Conservation (phyloP, 2,113 vertebrate genomes). For the Cryptoleucopteryx plumbea region DNA sequence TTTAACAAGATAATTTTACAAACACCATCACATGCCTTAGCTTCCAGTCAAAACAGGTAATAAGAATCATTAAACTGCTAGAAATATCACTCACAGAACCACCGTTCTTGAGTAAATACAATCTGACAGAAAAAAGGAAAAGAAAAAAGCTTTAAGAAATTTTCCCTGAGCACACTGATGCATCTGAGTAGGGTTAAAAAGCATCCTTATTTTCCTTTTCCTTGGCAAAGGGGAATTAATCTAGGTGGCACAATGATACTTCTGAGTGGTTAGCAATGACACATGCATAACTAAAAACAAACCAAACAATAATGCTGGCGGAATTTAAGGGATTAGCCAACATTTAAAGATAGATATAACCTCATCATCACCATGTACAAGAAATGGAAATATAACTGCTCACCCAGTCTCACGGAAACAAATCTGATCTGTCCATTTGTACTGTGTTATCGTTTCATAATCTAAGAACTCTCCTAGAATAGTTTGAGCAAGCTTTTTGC, state of each 20-base stretch:
- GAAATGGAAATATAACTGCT: neutral
- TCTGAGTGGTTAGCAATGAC: neutral
- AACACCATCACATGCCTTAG: neutral
- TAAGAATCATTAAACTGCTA: neutral
- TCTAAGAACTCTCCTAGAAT: neutral
- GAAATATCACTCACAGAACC: neutral
- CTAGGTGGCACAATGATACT: neutral
- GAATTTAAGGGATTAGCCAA: neutral
- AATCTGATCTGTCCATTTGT: neutral
- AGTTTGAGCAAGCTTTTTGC: neutral
- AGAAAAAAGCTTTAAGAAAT: neutral
- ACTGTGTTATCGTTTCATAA: neutral
- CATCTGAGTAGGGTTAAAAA: conserved; percentile 8
- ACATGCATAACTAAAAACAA: neutral
- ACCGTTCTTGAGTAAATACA: neutral
- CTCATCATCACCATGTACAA: neutral
- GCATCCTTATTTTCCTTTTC: neutral
- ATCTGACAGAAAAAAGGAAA: neutral
- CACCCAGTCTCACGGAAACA: neutral
- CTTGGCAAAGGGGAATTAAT: neutral
- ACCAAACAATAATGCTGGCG: neutral
- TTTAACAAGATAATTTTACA: conserved; percentile 1
- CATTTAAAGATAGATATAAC: neutral
- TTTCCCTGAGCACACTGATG: neutral
- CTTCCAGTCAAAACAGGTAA: neutral